These are phyloP conservation scores for Paragorgia papillata DNA, from an alignment of 92 coral and sea anemone genomes.

Conservation along the genomic window DNA sequence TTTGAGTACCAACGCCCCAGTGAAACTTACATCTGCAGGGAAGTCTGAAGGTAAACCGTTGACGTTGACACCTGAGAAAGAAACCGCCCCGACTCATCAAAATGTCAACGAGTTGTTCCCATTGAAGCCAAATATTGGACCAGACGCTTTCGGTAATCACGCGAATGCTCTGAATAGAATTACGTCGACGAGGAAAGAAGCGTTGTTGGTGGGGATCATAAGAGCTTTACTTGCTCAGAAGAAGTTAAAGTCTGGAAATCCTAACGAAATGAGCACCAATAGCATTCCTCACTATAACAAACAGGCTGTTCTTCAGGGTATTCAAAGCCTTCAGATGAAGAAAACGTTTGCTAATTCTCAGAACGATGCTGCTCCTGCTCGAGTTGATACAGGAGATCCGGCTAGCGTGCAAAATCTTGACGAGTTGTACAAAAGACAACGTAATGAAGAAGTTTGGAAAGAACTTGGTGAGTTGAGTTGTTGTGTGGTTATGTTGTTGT, in stretches of 20 bases:
- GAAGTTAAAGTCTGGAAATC: background rate
- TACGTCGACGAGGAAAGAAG: constrained; percentile 22
- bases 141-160: constrained; percentile 33
- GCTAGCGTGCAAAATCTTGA: constrained; percentile 14
- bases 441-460: constrained; percentile 1
- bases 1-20: background rate
- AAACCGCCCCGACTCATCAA: background rate
- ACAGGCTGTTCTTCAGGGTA: constrained; percentile 30
- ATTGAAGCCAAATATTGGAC: background rate
- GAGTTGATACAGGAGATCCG: background rate
- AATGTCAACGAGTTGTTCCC: background rate
- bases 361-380: background rate
- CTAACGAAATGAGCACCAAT: background rate
- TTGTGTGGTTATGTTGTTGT: too few species aligned
- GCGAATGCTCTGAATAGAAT: constrained; percentile 23
- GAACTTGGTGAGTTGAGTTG: constrained; percentile 36
- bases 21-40: background rate
- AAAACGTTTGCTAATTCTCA: constrained; percentile 1
- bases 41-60: background rate
- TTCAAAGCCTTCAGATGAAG: constrained; percentile 29
- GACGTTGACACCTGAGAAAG: background rate
- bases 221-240: constrained; percentile 23
- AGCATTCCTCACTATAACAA: constrained; percentile 13
- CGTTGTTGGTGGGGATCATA: constrained; percentile 29
- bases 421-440: constrained; percentile 21